A percentile compares a stretch with the other conserved stretches of the same genome.
phyloP scores from a whole-genome alignment of 92 coral and sea anemone genomes.

The Phenganax stokvisi region DNA sequence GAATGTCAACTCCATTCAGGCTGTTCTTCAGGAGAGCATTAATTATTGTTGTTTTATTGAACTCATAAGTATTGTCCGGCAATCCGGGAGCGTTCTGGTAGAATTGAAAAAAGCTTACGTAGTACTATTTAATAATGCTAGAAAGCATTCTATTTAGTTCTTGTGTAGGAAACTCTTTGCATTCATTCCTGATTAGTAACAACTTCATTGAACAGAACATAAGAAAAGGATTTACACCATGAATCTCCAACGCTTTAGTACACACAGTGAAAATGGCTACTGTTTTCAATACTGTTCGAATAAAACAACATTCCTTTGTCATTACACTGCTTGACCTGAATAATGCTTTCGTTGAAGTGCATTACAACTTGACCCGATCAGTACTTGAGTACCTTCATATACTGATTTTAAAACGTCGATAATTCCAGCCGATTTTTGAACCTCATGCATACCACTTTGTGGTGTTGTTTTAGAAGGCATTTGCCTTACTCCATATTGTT shows the following conservation, averaged over 20 bases:
- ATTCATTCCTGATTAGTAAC: background rate
- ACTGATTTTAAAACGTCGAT: background rate
- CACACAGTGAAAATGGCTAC: background rate
- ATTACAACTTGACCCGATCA: conserved; percentile 4
- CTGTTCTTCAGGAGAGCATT: too few species aligned
- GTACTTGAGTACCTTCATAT: background rate
- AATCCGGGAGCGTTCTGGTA: background rate
- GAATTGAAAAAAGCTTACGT: conserved; percentile 12
- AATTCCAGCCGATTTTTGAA: background rate
- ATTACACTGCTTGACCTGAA: conserved; percentile 41
- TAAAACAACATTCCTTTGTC: conserved; percentile 12
- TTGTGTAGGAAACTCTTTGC: background rate
- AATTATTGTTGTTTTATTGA: background rate
- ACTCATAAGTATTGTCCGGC: background rate
- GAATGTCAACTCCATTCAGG: too few species aligned
- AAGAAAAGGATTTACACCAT: conserved; percentile 39
- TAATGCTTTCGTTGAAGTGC: conserved; percentile 43
- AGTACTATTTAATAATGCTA: conserved; percentile 8
- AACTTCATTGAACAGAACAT: conserved; percentile 17
- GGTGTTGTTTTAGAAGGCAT: background rate
- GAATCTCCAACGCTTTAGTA: conserved; percentile 9
- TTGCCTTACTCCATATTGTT: background rate
- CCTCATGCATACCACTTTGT: background rate
- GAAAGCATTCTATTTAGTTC: background rate
- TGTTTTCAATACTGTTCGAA: too few species aligned